Conservation (phyloP, 2,797 vertebrate genomes). For the Peromyscus attwateri region DNA sequence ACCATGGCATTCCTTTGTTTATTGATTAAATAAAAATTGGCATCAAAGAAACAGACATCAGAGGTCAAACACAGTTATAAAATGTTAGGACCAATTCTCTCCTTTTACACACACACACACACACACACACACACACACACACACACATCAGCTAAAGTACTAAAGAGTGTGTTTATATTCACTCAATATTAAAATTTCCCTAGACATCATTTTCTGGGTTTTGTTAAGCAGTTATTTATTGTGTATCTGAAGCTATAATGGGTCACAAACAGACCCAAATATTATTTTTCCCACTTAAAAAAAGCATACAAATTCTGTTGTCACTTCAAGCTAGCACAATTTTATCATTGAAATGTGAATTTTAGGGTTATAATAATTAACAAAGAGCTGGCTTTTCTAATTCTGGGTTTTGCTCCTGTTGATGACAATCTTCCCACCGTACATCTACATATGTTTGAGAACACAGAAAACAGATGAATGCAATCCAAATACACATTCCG, state of each 20-base stretch:
- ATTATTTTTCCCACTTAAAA: neutral
- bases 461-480: constrained; percentile 32
- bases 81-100: neutral
- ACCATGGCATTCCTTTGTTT: neutral
- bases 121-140: neutral
- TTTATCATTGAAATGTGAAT: constrained; percentile 31
- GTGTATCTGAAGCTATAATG: neutral
- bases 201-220: neutral
- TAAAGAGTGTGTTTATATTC: constrained; percentile 10
- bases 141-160: neutral
- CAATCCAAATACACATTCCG: constrained; percentile 23
- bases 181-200: constrained; percentile 19
- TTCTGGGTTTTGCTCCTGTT: constrained; percentile 21
- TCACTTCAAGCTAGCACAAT: neutral
- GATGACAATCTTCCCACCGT: neutral
- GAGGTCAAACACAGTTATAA: neutral
- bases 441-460: constrained; percentile 30
- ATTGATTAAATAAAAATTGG: neutral
- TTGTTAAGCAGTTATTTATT: neutral
- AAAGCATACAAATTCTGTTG: neutral
- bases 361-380: neutral
- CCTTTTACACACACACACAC: neutral
- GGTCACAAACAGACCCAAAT: neutral
- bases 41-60: neutral
- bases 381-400: neutral